Base-by-base conservation (phyloP, 2,888 invertebrate species). In the Drosophila stalkeri region DNA sequence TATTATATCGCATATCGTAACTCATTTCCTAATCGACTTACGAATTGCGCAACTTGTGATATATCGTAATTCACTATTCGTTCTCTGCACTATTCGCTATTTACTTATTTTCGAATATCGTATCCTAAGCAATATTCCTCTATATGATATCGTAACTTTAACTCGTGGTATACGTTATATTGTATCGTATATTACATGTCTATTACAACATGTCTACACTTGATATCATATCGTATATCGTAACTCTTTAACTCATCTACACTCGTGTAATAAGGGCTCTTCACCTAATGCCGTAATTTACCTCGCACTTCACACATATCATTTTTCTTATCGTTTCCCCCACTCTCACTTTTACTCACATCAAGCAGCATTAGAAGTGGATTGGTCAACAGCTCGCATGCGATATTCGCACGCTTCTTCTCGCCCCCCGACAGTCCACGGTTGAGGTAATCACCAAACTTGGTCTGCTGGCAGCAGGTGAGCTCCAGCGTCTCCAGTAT, bases 391-490 rank as follows among this genome's bases (percentile, higher is more conserved):
- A 97, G 94, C 93, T 97, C 97, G 92, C 96, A 97, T 62, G 96
- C 97, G 87, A 97, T 96, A 91, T 96, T 97, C 46, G 96, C 96
- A 86, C 97, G 93, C 91, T 97, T 97, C 94, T 96, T 97, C 92
- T 97, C 97, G 27, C 97, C 97, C 1, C 97, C 97, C 46, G 96
- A 97, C 55, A 97, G 93, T 8, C 97, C 97, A 61, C 96, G 94
- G 83, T 95, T 95, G 89, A 96, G 94, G 87, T 96, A 95, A 91
- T 96, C 96, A 18, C 97, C 97, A 88, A 97, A 96, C 84, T 96
- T 95, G 81, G 97, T 97, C 90, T 97, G 95, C 91, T 96, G 96
- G 92, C 97, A 97, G 91, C 94, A 94, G 69, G 94, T 94, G 85
- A 97, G 94, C 91, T 97, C 96, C 85, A 97, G 93, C 52, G 96